phyloP scores from a whole-genome alignment of 2,113 vertebrate species.

The Nothoprocta perdicaria region DNA sequence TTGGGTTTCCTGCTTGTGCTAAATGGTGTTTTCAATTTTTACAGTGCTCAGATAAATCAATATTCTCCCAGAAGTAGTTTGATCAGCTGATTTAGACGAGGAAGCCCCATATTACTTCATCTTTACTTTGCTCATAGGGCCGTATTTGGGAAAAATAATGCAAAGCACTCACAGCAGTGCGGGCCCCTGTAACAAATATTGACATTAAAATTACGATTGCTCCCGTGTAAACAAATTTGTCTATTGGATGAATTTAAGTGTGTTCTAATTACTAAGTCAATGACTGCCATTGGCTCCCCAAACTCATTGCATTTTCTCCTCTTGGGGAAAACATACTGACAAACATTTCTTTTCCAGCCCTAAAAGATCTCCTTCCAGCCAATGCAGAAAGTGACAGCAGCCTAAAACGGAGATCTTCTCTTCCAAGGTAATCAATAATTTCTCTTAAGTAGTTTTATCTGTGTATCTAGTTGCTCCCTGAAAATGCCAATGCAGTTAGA shows the following conservation, averaged over 20 bases:
- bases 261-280: background rate
- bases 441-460: background rate
- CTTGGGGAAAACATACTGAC: background rate
- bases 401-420: background rate
- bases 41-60: background rate
- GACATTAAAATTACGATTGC: background rate
- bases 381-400: background rate
- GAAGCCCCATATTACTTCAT: background rate
- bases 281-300: background rate
- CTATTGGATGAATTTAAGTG: background rate
- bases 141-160: background rate
- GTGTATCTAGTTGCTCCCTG: background rate
- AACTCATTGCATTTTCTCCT: background rate
- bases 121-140: background rate
- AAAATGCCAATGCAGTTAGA: background rate
- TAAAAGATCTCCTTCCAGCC: background rate
- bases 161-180: background rate
- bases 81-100: background rate
- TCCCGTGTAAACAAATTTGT: background rate
- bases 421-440: background rate
- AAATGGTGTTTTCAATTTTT: background rate
- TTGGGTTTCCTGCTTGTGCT: background rate
- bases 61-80: background rate
- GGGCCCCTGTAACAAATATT: background rate
- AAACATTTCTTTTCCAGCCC: background rate